Evolutionary conservation across 2,113 vertebrate genomes (phyloP).

Genomic region (Platichthys flesus): DNA sequence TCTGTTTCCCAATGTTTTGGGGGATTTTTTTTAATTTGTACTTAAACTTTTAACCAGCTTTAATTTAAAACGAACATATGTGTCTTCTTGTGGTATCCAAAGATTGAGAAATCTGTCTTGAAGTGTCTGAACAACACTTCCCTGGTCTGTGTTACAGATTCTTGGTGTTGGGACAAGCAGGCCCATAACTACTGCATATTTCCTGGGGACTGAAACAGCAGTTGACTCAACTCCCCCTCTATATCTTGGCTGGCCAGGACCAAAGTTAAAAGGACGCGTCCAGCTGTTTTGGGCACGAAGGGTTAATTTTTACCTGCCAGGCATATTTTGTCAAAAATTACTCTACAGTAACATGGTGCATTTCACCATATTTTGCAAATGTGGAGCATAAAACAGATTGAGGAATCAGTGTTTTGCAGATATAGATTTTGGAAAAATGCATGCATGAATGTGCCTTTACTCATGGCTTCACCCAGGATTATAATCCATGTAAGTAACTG

Average conservation of each 20-base stretch:
- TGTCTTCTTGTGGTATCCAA: not conserved
- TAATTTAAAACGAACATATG: not conserved
- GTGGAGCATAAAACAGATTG: not conserved
- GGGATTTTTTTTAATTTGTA: too few relatives aligned
- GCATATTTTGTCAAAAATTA: conserved; percentile 64
- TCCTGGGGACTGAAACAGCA: conserved; percentile 57
- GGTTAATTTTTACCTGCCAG: conserved; percentile 66
- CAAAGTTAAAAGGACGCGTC: conserved; percentile 64
- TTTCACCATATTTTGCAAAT: conserved; percentile 10
- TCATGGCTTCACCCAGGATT: not conserved
- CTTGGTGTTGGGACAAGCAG: conserved; percentile 39
- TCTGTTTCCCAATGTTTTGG: not conserved
- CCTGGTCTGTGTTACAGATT: conserved; percentile 17
- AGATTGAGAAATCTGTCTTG: conserved; percentile 1
- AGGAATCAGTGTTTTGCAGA: not conserved
- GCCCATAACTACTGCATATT: conserved; percentile 67
- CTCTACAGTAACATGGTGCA: not conserved
- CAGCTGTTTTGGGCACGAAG: conserved; percentile 74
- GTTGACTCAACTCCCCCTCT: conserved; percentile 56
- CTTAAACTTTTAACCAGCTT: too few relatives aligned
- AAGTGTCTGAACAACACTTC: conserved; percentile 10
- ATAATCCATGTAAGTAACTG: not conserved
- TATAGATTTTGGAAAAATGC: not conserved
- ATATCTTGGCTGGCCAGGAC: conserved; percentile 35
- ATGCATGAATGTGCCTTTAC: not conserved